A percentile compares a stretch with the other conserved stretches of the same genome.
Conservation (phyloP, 53 echinoderm and acorn worm species). For the Arbacia lixula region DNA sequence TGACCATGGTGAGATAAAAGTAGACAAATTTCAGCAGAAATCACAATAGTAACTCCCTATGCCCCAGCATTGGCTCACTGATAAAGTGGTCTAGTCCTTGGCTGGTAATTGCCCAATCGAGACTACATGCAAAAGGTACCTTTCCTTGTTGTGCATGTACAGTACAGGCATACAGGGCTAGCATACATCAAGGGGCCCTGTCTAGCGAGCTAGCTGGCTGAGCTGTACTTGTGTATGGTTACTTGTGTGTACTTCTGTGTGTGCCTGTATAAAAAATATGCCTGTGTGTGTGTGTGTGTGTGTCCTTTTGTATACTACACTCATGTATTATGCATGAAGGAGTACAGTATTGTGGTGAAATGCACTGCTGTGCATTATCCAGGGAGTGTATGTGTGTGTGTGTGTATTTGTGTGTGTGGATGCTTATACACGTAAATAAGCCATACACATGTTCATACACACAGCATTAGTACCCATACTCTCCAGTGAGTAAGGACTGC, state of each 20-base stretch:
- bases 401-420: conserved; percentile 1
- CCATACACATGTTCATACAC: too few species aligned
- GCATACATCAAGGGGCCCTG: conserved; percentile 41
- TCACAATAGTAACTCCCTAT: neutral
- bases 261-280: neutral
- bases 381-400: conserved; percentile 5
- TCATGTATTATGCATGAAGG: conserved; percentile 14
- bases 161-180: neutral
- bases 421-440: too few species aligned
- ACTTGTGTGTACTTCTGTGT: conserved; percentile 15
- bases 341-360: too few species aligned
- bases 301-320: conserved; percentile 21
- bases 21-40: conserved; percentile 15
- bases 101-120: too few species aligned
- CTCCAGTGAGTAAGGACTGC: too few species aligned
- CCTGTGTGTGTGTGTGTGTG: neutral
- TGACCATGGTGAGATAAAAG: conserved; percentile 40
- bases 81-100: neutral
- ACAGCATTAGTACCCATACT: too few species aligned
- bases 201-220: too few species aligned
- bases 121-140: neutral
- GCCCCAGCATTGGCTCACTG: neutral
- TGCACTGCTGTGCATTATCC: neutral
- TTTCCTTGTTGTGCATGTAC: neutral
- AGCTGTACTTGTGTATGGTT: neutral